phyloP scores from a whole-genome alignment of 2,797 vertebrate genomes.

The Petrocephalus schoutedeni region DNA sequence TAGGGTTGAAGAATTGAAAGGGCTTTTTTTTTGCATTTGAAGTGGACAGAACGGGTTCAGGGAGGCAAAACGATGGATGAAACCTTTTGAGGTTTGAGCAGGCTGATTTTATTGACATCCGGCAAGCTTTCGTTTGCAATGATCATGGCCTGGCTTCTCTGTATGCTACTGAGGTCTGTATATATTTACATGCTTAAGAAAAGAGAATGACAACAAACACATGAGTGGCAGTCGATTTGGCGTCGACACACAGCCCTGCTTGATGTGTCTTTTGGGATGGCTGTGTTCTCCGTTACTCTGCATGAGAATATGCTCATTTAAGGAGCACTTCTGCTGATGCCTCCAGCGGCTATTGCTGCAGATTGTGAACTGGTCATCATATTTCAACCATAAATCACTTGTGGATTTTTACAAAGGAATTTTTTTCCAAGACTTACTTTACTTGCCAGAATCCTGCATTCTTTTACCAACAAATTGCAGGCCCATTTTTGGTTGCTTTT shows the following conservation, averaged over 20 bases:
- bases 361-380: not conserved
- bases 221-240: not conserved
- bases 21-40: constrained; percentile 17
- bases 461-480: not conserved
- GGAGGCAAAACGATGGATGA: not conserved
- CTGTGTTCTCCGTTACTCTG: not conserved
- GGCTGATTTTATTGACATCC: not conserved
- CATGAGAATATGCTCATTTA: not conserved
- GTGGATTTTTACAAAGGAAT: not conserved
- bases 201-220: not conserved
- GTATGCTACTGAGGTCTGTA: constrained; percentile 9
- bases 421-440: not conserved
- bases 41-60: not conserved
- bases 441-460: not conserved
- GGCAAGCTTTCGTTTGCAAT: not conserved
- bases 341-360: not conserved
- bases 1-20: constrained; percentile 22
- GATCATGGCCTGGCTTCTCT: not conserved
- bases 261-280: not conserved
- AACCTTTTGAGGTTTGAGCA: not conserved
- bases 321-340: not conserved
- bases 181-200: constrained; percentile 19
- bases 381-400: not conserved
- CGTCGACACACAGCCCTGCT: not conserved
- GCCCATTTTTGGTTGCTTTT: not conserved